A percentile compares a stretch with the other conserved stretches of the same genome.
phyloP scores from a whole-genome alignment of 2,888 invertebrate species.

The Zelleria hepariella region DNA sequence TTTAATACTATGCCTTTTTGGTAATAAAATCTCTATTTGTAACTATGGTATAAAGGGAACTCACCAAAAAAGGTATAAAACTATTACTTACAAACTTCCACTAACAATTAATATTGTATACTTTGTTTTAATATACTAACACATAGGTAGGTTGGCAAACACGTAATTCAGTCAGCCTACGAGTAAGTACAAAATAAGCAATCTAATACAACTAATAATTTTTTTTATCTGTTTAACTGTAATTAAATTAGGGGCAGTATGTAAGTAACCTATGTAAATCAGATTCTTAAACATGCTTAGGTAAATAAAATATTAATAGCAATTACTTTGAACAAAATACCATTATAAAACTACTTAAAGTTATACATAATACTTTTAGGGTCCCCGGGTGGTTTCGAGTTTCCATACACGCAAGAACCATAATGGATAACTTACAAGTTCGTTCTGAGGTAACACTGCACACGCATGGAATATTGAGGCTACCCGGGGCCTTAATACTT shows the following conservation, averaged over 20 bases:
- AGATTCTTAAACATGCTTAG: not conserved
- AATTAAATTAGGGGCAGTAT: not conserved
- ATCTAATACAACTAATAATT: not conserved
- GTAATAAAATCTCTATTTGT: slow-evolving; percentile 2
- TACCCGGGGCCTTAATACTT: too few relatives aligned
- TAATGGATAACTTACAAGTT: too few relatives aligned
- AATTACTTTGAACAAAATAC: not conserved
- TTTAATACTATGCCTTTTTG: too few relatives aligned
- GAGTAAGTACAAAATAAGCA: not conserved
- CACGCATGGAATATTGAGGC: too few relatives aligned
- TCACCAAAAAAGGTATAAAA: not conserved
- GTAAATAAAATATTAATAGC: not conserved
- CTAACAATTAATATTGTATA: not conserved
- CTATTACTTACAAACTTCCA: not conserved
- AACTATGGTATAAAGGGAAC: not conserved
- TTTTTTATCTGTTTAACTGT: not conserved
- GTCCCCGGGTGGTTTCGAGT: too few relatives aligned
- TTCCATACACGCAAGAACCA: too few relatives aligned
- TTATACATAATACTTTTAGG: too few relatives aligned
- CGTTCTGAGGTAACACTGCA: too few relatives aligned
- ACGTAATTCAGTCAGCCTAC: not conserved
- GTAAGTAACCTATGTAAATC: not conserved
- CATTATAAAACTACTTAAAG: not conserved
- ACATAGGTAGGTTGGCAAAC: not conserved
- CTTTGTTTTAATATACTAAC: not conserved